Evolutionary conservation across 2,888 invertebrate species (phyloP).

Genomic region (Hybos culiciformis): DNA sequence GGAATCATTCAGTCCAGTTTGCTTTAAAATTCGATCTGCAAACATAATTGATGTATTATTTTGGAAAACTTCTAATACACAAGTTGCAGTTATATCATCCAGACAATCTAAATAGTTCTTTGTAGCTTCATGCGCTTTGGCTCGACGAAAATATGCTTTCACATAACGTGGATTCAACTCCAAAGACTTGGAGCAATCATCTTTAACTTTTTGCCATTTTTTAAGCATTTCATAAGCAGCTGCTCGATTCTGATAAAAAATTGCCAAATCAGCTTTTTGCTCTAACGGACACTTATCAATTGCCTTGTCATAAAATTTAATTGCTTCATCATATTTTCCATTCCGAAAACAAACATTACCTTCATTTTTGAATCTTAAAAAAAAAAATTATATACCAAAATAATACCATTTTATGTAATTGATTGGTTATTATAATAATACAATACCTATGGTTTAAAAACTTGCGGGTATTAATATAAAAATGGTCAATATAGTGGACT

Average conservation of each 20-base stretch:
- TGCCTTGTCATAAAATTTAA: conserved; percentile 78
- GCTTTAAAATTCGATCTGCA: conserved; percentile 80
- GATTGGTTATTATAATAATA: too few species aligned
- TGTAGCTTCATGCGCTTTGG: conserved; percentile 67
- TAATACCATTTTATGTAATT: too few species aligned
- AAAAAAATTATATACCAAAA: too few species aligned
- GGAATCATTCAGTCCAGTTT: conserved; percentile 50
- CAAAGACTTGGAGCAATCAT: conserved; percentile 76
- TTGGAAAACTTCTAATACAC: conserved; percentile 78
- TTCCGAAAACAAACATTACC: conserved; percentile 79
- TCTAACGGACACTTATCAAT: conserved; percentile 76
- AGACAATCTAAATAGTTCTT: conserved; percentile 67
- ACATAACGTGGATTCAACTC: conserved; percentile 72
- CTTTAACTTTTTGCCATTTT: conserved; percentile 70
- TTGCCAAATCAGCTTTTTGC: conserved; percentile 62
- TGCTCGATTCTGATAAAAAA: conserved; percentile 91
- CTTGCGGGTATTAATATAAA: too few species aligned
- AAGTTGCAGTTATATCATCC: conserved; percentile 87
- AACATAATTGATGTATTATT: conserved; percentile 65
- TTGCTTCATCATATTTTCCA: conserved; percentile 83
- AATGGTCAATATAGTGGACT: too few species aligned
- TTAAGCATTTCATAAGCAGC: conserved; percentile 87
- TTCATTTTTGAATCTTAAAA: conserved; percentile 74
- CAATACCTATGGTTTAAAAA: too few species aligned
- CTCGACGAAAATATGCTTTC: conserved; percentile 75